These are phyloP conservation scores for Cheilosia vulpina DNA, from an alignment of 2,888 invertebrate species.

Conservation along the genomic window DNA sequence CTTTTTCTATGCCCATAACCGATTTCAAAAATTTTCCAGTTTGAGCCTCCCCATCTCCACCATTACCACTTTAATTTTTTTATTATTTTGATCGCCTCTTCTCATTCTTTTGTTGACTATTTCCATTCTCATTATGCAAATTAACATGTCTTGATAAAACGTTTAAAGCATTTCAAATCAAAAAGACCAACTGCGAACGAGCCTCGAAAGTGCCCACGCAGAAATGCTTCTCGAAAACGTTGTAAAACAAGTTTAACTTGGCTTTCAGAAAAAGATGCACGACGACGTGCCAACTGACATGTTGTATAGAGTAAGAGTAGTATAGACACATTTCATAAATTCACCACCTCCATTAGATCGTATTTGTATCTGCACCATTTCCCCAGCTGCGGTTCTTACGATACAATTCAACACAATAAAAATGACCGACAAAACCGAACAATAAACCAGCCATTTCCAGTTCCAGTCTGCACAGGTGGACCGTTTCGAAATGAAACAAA, in stretches of 20 bases:
- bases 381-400: slow-evolving; percentile 32
- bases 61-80: slow-evolving; percentile 12
- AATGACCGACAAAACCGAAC: background rate
- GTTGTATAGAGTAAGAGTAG: too few species aligned
- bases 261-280: background rate
- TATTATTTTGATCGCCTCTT: slow-evolving; percentile 11
- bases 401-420: background rate
- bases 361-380: slow-evolving; percentile 34
- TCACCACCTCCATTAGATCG: background rate
- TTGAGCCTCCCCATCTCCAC: background rate
- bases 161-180: slow-evolving; percentile 31
- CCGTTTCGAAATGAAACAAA: slow-evolving; percentile 64
- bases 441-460: slow-evolving; percentile 18
- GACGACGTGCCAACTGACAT: background rate
- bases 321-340: too few species aligned
- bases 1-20: too few species aligned
- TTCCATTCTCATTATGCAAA: slow-evolving; percentile 32
- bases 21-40: too few species aligned
- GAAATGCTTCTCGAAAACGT: slow-evolving; percentile 9
- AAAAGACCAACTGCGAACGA: slow-evolving; percentile 4
- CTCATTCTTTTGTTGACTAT: background rate
- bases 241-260: slow-evolving; percentile 8
- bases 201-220: slow-evolving; percentile 14
- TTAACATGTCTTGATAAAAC: slow-evolving; percentile 41
- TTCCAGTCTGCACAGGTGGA: slow-evolving; percentile 73